Evolutionary conservation across 2,888 invertebrate genomes (phyloP), one percentile per base, ranked within the genome.

Genomic region (Lobophora halterata): DNA sequence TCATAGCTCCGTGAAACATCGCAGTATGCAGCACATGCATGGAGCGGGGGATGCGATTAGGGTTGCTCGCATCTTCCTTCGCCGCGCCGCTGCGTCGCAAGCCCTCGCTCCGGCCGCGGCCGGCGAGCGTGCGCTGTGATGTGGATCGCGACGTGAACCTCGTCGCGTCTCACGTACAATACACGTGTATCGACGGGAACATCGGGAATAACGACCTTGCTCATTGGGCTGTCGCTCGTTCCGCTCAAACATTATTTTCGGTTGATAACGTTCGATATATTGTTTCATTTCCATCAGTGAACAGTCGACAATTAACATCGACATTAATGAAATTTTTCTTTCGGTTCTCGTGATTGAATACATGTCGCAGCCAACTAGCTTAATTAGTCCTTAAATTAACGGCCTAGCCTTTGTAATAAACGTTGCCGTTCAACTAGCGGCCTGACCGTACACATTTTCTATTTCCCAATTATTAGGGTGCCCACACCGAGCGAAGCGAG

Each of bases 201-300:
- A 42, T 27, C 30, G 30, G 13, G 8, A 13, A 36, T 31, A 20
- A 37, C 32, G 28, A 32, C 26, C 34, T 9, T 36, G 36, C 16
- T 28, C 33, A 33, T 25, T 37, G 42, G 33, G 24, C 42, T 17
- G 28, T 33, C 25, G 9, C 32, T 29, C 23, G 36, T 28, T 25
- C 31, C 31, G 27, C 41, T 19, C 23, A 27, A 31, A 23, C 36
- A 36, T 32, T 9, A 42, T 41, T 19, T 40, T 31, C 41, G 31
- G 23, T 29, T 8, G 13, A 23, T 19, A 31, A 31, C n/a, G n/a
- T 28, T 42, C 30, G 24, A 14, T 17, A 12, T 13, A 35, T 40
- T 35, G 42, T 36, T 28, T 32, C 24, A 33, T 18, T 12, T 41
- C 27, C 31, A 14, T 42, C 31, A 16, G 7, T 13, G 13, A 29